Conservation (phyloP, 1,140 invertebrate genomes). For the Cydia fagiglandana region DNA sequence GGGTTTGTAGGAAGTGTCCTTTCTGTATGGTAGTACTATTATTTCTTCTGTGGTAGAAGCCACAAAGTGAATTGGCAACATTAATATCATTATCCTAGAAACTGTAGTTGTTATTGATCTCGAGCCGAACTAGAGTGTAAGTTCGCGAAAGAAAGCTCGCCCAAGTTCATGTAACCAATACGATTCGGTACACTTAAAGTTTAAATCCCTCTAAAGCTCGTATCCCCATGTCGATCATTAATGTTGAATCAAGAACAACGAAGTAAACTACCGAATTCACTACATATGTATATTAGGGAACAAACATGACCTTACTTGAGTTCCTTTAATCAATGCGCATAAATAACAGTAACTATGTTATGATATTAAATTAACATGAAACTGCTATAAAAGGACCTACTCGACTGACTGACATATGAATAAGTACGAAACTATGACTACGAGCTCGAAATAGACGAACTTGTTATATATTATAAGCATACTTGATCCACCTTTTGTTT, state of each 20-base stretch:
- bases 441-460: background rate
- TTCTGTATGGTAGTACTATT: too few species aligned
- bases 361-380: slow-evolving; percentile 12
- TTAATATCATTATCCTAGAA: too few species aligned
- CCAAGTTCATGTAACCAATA: background rate
- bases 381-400: slow-evolving; percentile 5
- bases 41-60: too few species aligned
- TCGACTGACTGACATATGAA: slow-evolving; percentile 6
- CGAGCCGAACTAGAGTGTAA: background rate
- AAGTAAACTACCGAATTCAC: background rate
- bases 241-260: slow-evolving; percentile 22
- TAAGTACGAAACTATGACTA: background rate
- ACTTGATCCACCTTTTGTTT: background rate
- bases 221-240: slow-evolving; percentile 9
- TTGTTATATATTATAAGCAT: background rate
- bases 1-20: too few species aligned
- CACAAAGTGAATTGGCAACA: too few species aligned
- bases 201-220: slow-evolving; percentile 6
- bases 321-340: slow-evolving; percentile 28
- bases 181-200: background rate
- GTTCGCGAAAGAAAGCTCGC: background rate
- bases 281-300: background rate
- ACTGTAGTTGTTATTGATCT: too few species aligned
- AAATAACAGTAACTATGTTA: slow-evolving; percentile 23
- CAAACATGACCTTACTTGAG: background rate